Evolutionary conservation across 2,113 vertebrate genomes (phyloP), one percentile per base, ranked within the genome.

Genomic region (Tonatia bakeri): DNA sequence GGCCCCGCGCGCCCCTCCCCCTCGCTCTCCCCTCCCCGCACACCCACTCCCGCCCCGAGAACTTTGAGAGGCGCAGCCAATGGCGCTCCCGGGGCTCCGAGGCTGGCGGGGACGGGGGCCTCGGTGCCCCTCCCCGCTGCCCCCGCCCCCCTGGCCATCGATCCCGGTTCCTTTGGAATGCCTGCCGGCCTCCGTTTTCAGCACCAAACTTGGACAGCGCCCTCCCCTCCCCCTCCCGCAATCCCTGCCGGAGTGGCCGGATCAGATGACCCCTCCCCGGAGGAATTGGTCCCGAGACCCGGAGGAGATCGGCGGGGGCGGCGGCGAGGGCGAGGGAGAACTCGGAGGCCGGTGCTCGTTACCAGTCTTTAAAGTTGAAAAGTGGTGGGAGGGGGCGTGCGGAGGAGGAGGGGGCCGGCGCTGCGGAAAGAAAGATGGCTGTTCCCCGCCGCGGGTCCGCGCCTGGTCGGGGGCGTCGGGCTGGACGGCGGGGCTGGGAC

Each of bases 321-420:
- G 52, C 22, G 24, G 64, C 59, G 28, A 20, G 0, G 3, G 52
- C 16, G 50, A 43, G n/a, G 65, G 52, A 31, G 79, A 43, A 47
- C 45, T 91, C 56, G 45, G 72, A 47, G 83, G 61, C 82, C 52
- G 36, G 61, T 9, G 86, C n/a, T n/a, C 73, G 3, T 54, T 19
- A 40, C n/a, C 61, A 95, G 93, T 97, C 90, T 96, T 97, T 93
- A 96, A 97, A 97, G 96, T 96, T 97, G 89, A 47, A 82, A 96
- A 90, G 94, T 96, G 96, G n/a, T 50, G 88, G 83, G 77, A 81
- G 90, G 95, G 69, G 64, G 95, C 61, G 67, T 9, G 59, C 52
- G 36, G n/a, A 14, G 10, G 76, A 6, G 80, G 52, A 16, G 80
- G 96, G 59, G 64, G 47, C 61, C n/a, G 64, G 91, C 86, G 36